Evolutionary conservation across 1,140 invertebrate species (phyloP).

Genomic region (Linepithema humile): DNA sequence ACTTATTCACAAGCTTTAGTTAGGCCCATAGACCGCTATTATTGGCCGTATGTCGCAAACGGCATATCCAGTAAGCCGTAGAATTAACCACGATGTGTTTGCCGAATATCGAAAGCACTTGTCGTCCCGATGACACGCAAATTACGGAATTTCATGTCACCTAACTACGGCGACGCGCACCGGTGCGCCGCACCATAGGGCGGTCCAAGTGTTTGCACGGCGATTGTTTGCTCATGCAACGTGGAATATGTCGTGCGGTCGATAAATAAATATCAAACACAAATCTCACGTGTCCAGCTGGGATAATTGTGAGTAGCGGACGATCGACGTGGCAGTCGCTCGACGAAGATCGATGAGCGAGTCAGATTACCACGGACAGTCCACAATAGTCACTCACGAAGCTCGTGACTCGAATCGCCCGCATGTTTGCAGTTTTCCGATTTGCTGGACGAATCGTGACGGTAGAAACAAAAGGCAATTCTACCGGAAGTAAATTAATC

Average conservation of each 20-base stretch:
- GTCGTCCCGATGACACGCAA: constrained; percentile 42
- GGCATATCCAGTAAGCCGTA: constrained; percentile 1
- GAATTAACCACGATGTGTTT: constrained; percentile 32
- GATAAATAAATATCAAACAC: constrained; percentile 75
- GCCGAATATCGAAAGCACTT: constrained; percentile 34
- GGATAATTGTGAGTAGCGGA: constrained; percentile 69
- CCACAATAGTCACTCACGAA: neutral
- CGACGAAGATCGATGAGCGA: constrained; percentile 56
- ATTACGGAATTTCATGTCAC: constrained; percentile 52
- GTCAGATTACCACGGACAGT: constrained; percentile 43
- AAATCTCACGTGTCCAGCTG: constrained; percentile 65
- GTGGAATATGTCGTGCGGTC: constrained; percentile 66
- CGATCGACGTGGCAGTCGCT: constrained; percentile 54
- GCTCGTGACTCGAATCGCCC: constrained; percentile 3
- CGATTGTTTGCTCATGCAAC: constrained; percentile 67
- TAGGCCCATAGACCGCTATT: constrained; percentile 16
- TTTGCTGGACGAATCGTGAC: neutral
- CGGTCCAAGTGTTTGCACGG: constrained; percentile 60
- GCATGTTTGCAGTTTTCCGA: constrained; percentile 1
- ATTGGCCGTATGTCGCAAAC: constrained; percentile 13
- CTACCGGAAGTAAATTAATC: neutral
- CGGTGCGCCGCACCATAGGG: neutral
- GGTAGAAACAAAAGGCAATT: neutral
- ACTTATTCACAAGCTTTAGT: neutral
- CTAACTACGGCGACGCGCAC: constrained; percentile 39